Percentiles rank a stretch among this genome's conserved stretches.
phyloP scores from a whole-genome alignment of 92 coral and sea anemone species.

The Palythoa heliodiscus region DNA sequence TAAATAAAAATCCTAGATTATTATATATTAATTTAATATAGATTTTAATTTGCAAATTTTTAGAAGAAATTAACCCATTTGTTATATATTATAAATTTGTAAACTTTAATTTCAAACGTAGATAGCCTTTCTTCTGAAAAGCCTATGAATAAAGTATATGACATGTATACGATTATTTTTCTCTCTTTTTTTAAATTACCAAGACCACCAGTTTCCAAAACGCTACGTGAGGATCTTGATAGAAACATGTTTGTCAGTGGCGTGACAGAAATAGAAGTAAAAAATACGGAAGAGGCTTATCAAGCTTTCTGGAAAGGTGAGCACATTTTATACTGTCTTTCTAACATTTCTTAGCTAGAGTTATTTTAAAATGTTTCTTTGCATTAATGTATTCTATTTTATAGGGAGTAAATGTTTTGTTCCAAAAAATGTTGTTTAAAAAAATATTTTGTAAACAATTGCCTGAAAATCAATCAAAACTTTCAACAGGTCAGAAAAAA shows the following conservation, averaged over 20 bases:
- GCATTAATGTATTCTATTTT: no score
- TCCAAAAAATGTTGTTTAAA: neutral
- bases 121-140: no score
- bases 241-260: constrained; percentile 96
- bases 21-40: no score
- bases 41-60: no score
- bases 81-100: no score
- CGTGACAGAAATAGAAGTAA: constrained; percentile 91
- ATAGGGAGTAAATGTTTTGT: neutral
- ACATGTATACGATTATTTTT: neutral
- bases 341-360: neutral
- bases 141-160: no score
- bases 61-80: no score
- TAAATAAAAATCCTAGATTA: no score
- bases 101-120: no score
- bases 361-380: no score
- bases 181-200: neutral
- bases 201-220: constrained; percentile 94
- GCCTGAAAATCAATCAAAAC: no score
- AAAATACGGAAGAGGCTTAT: constrained; percentile 95
- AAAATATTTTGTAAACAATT: neutral
- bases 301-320: constrained; percentile 92
- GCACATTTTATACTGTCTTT: neutral
- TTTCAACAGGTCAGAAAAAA: constrained; percentile 79
- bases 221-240: constrained; percentile 80